Evolutionary conservation across 2,797 vertebrate species (phyloP), one percentile per base, ranked within the genome.

Genomic region (Yasuhikotakia modesta): DNA sequence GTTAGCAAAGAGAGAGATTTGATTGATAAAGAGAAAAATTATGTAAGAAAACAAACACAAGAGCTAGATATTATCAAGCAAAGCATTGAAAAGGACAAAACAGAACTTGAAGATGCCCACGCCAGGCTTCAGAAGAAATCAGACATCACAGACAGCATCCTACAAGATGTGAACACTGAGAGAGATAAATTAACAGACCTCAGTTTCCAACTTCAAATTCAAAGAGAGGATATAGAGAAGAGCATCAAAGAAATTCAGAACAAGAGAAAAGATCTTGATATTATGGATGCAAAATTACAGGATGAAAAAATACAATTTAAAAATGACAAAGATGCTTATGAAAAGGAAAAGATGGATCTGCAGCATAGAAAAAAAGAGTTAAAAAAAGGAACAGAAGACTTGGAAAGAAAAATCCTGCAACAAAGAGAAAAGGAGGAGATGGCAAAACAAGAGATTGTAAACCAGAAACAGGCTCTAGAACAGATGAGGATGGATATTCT

Each of bases 391-490:
- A 64, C 17, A 16, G 24, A 48, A 4, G 53, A 79, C 6, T 43
- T 58, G 12, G 52, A 79, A 58, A 73, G n/a, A 17, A 79, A 73
- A 64, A 22, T 21, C 0, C 24, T 48, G 27, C 35, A 71, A 16
- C 21, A 55, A 8, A 64, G 4, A 65, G 60, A 64, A 58, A 65
- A 22, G n/a, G 52, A 73, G n/a, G 52, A 79, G 5, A 32, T 50
- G 2, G n/a, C 16, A 5, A 73, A n/a, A 35, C 70, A 67, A 39
- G 77, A 60, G 16, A 67, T 71, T 46, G 3, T 65, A 64, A 69
- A 64, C 43, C 21, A 78, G 21, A 78, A 6, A 46, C 14, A 65
- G 30, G n/a, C 30, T 78, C 46, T 71, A 71, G 45, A 78, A 13
- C 32, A 65, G 48, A 65, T 70, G n/a, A 48, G 48, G 35, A n/a